These are phyloP conservation scores for Cyprinus carpio DNA, from an alignment of 2,113 vertebrate genomes.

Conservation along the genomic window DNA sequence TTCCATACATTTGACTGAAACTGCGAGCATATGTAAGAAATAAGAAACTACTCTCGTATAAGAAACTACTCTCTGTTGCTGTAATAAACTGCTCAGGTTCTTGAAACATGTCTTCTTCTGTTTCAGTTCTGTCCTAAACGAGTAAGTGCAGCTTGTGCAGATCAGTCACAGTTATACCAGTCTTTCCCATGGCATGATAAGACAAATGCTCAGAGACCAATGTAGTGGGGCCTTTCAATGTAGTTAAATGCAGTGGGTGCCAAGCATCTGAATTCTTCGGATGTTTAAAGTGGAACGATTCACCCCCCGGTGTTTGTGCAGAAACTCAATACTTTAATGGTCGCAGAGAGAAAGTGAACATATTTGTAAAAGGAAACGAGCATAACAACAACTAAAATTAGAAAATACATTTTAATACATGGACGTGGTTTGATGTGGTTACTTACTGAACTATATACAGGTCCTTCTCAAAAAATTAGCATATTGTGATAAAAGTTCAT, in stretches of 20 bases:
- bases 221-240: too few relatives aligned
- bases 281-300: constrained; percentile 38
- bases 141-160: constrained; percentile 5
- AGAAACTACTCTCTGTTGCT: background rate
- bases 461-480: too few relatives aligned
- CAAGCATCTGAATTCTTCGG: constrained; percentile 45
- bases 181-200: constrained; percentile 51
- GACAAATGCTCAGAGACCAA: constrained; percentile 48
- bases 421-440: background rate
- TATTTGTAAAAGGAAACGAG: constrained; percentile 1
- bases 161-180: constrained; percentile 37
- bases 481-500: too few relatives aligned
- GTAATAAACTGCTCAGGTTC: constrained; percentile 50
- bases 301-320: constrained; percentile 23
- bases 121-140: background rate
- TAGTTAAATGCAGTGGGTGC: constrained; percentile 35
- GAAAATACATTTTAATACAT: constrained; percentile 13
- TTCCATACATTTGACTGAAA: background rate
- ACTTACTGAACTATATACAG: background rate
- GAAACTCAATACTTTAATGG: constrained; percentile 52
- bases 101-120: constrained; percentile 30
- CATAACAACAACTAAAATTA: constrained; percentile 25
- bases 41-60: constrained; percentile 13
- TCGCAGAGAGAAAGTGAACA: constrained; percentile 23
- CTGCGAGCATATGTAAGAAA: background rate